Evolutionary conservation across 2,113 vertebrate genomes (phyloP).

Genomic region (Ancistrus triradiatus): DNA sequence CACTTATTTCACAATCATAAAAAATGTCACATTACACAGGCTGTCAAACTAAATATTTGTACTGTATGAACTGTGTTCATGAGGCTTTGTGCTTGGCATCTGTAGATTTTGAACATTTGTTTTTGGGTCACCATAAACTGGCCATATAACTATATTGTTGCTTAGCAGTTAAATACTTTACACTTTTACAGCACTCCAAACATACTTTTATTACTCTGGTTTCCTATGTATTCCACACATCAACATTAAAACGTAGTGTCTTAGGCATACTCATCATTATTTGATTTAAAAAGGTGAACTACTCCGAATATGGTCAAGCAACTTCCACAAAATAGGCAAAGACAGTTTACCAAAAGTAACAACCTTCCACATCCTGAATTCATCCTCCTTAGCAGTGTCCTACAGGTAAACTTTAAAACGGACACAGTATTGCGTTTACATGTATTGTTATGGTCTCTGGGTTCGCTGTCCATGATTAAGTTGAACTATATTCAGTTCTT

Average conservation of each 20-base stretch:
- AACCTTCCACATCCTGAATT: background rate
- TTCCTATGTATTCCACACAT: slow-evolving; percentile 87
- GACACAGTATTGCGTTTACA: background rate
- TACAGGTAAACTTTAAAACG: background rate
- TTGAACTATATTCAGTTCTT: background rate
- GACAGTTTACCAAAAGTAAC: slow-evolving; percentile 2
- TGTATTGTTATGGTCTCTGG: background rate
- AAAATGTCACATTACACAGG: background rate
- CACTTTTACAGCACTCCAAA: slow-evolving; percentile 93
- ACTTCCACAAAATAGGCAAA: slow-evolving; percentile 49
- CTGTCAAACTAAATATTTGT: slow-evolving; percentile 14
- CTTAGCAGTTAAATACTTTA: slow-evolving; percentile 94
- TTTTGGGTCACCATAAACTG: slow-evolving; percentile 74
- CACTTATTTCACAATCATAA: background rate
- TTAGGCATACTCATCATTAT: slow-evolving; percentile 72
- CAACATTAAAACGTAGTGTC: slow-evolving; percentile 75
- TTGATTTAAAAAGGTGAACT: slow-evolving; percentile 59
- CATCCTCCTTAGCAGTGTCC: background rate
- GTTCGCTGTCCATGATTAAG: background rate
- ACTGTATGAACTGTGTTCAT: slow-evolving; percentile 78
- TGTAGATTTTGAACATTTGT: slow-evolving; percentile 73
- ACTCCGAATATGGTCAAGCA: slow-evolving; percentile 58
- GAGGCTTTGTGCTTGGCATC: slow-evolving; percentile 91
- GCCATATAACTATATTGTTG: slow-evolving; percentile 82
- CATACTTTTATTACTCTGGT: slow-evolving; percentile 81